Base-by-base conservation (phyloP, 2,113 vertebrate species). In the Atractosteus spatula region DNA sequence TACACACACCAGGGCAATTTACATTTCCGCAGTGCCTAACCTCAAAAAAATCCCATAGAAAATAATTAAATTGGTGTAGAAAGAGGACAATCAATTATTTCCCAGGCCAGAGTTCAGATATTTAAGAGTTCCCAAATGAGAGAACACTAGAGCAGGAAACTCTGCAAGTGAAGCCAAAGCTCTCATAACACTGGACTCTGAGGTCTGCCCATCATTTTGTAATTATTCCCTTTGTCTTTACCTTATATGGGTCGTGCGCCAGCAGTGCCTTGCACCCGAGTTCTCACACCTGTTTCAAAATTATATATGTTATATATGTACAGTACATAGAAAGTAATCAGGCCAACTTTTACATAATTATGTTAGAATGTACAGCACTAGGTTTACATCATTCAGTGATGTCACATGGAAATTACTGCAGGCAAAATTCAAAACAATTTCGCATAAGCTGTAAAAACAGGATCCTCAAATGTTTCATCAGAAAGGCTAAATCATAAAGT, bases 401-500 rank as follows among this genome's bases (percentile, higher is more conserved):
- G 43, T 13, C 56, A 8, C 42, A 54, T 68, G 45, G 41, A 71
- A 69, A 75, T 70, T 12, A 68, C 73, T 63, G 43, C 59, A 11
- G 79, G 77, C 55, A 54, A 61, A 69, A 69, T 12, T 12, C 12
- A 51, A 47, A 8, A 14, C 3, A 2, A 72, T 57, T 70, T 66
- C 7, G 13, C 70, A 79, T 41, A 68, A 62, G 55, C 29, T 55
- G 71, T 44, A 66, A 76, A 59, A 47, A 70, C 62, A n/a, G 74
- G 66, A 74, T 82, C 74, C 76, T 77, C 70, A 74, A 42, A 71
- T 74, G 73, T 55, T 79, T 78, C 81, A 77, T 68, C 76, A 70
- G 77, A 75, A 65, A 82, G 79, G 72, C 77, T 86, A 83, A 69
- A 79, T 81, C 75, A 79, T 79, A 77, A 76, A 78, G 66, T 74